Evolutionary conservation across 2,797 vertebrate species (phyloP).

Genomic region (Pachyuromys duprasi): DNA sequence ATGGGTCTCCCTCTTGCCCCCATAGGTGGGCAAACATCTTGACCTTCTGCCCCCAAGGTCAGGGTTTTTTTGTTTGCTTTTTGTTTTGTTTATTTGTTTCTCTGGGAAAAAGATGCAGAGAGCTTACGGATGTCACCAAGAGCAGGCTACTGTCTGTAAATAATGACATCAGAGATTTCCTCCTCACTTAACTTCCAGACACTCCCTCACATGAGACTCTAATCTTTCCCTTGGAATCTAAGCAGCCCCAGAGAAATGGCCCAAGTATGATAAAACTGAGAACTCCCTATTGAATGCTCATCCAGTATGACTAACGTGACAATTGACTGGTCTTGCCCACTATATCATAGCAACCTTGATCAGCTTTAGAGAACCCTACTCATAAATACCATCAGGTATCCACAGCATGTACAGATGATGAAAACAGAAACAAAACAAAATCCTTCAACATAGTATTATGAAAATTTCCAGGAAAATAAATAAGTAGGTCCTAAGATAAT

Average conservation of each 20-base stretch:
- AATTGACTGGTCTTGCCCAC: background rate
- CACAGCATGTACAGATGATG: background rate
- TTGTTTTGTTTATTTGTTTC: background rate
- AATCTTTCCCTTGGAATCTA: background rate
- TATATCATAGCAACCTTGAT: background rate
- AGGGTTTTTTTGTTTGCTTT: too few relatives aligned
- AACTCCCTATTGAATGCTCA: background rate
- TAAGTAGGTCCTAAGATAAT: background rate
- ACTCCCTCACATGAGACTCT: background rate
- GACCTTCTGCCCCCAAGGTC: background rate
- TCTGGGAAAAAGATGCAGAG: background rate
- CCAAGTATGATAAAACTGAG: background rate
- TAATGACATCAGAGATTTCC: background rate
- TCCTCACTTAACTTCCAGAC: background rate
- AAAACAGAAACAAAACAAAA: background rate
- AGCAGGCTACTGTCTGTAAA: background rate
- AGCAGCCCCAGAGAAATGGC: background rate
- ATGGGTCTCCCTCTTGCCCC: background rate
- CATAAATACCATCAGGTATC: background rate
- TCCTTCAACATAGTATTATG: background rate
- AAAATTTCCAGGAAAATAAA: background rate
- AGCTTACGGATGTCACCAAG: background rate
- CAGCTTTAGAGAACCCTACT: background rate
- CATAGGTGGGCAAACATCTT: background rate
- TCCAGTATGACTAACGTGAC: background rate